Percentiles rank a stretch among this genome's conserved stretches.
Conservation (phyloP, 2,113 vertebrate genomes). For the Anhinga rufa region DNA sequence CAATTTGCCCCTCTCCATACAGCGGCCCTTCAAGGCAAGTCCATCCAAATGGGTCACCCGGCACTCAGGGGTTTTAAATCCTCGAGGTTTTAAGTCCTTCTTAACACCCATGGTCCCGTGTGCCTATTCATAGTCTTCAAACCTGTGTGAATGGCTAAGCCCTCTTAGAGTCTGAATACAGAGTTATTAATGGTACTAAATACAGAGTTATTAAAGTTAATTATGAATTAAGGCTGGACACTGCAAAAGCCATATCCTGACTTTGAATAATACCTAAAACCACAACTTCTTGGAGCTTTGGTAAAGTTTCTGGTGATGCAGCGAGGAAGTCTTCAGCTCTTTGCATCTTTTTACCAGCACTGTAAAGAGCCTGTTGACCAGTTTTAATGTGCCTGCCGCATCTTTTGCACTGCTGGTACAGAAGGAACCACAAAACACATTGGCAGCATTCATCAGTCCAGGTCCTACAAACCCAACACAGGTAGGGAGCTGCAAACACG, state of each 20-base stretch:
- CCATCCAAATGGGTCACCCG: background rate
- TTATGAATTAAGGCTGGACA: background rate
- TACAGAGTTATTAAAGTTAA: background rate
- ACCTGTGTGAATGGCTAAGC: background rate
- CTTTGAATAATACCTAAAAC: background rate
- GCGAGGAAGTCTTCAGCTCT: background rate
- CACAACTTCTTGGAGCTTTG: background rate
- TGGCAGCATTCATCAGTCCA: background rate
- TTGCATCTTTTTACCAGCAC: background rate
- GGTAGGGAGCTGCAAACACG: fast-evolving
- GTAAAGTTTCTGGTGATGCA: background rate
- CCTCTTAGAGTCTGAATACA: background rate
- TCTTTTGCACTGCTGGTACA: background rate
- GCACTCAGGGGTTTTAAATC: background rate
- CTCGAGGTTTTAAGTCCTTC: background rate
- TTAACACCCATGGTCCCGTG: background rate
- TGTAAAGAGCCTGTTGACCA: background rate
- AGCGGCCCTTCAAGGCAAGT: background rate
- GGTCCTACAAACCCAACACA: background rate
- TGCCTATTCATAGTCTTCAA: background rate
- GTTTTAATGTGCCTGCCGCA: background rate
- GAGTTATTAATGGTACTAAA: background rate
- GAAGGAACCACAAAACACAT: background rate
- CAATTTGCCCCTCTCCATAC: background rate
- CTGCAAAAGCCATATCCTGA: background rate